Base-by-base conservation (phyloP, 1,140 invertebrate genomes). In the Drosophila guanche region DNA sequence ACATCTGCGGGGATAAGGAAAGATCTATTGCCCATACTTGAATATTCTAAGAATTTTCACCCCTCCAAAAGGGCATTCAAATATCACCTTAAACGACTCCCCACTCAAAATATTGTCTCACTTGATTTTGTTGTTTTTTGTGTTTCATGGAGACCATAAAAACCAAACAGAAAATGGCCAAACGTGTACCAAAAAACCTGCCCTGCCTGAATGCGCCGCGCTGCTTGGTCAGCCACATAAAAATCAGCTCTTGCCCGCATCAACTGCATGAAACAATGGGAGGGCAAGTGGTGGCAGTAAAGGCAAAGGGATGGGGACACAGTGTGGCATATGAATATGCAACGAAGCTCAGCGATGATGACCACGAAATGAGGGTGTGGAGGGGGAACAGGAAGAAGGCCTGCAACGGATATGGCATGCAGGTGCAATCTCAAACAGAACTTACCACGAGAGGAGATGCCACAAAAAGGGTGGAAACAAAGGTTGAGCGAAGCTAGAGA, bases 371-470 rank as follows among this genome's bases (percentile, higher is more conserved):
- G 42, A 46, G 37, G 58, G 42, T 51, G 50, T 51, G 66, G 45
- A 57, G 53, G 56, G 14, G 69, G 53, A 42, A 41, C 46, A 20
- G 52, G 51, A 43, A 46, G 66, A 43, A 16, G 53, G 14, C 42
- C 55, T 76, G 73, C 62, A 76, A 68, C 71, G 71, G 71, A 75
- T 76, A 76, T 75, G 55, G 10, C 69, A 86, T 77, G 77, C 81
- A 85, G 81, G 81, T 85, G 83, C 77, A 81, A 86, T 86, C 81
- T 85, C 83, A 63, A 78, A 47, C 73, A 67, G 80, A 80, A 68
- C 65, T 68, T 68, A 68, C 65, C 65, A 37, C 33, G 10, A 37
- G 33, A 37, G 3, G 33, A 37, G 33, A 12, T 12, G 33, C 33
- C 33, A 37, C 33, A 37, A 37, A 33, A 33, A 33, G 29, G 8